Conservation (phyloP, 2,797 vertebrate genomes). For the Champsocephalus gunnari region DNA sequence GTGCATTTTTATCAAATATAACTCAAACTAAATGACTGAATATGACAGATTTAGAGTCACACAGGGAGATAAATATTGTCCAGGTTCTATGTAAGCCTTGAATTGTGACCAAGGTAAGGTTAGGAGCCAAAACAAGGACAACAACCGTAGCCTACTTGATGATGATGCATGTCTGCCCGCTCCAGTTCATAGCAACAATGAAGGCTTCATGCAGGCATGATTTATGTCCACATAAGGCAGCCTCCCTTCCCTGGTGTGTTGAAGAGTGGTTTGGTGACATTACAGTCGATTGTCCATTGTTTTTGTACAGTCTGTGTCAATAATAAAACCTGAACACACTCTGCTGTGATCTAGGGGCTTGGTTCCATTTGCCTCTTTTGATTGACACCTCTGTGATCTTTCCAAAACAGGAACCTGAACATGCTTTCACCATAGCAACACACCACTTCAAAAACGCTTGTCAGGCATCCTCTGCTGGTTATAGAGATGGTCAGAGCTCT, state of each 20-base stretch:
- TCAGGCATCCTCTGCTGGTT: conserved; percentile 64
- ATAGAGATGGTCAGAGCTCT: conserved; percentile 40
- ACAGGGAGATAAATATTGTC: background rate
- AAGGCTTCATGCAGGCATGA: conserved; percentile 14
- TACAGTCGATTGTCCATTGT: conserved; percentile 1
- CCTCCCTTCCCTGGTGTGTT: background rate
- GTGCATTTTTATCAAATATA: too few species aligned
- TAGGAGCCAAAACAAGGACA: background rate
- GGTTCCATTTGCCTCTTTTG: conserved; percentile 47
- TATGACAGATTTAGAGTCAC: background rate
- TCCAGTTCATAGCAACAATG: conserved; percentile 14
- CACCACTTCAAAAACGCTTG: conserved; percentile 52
- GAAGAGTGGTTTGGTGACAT: conserved; percentile 13
- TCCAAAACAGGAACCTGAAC: conserved; percentile 48
- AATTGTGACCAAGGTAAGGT: background rate
- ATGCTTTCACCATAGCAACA: conserved; percentile 77
- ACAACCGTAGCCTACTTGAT: background rate
- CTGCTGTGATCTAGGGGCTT: conserved; percentile 39
- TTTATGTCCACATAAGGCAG: conserved; percentile 35
- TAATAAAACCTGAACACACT: conserved; percentile 30
- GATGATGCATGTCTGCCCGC: background rate
- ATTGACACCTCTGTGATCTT: conserved; percentile 60
- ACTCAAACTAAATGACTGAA: too few species aligned
- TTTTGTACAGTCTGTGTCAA: conserved; percentile 14
- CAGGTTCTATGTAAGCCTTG: background rate